Conservation (phyloP, 2,888 invertebrate species). For the Atherix ibis region DNA sequence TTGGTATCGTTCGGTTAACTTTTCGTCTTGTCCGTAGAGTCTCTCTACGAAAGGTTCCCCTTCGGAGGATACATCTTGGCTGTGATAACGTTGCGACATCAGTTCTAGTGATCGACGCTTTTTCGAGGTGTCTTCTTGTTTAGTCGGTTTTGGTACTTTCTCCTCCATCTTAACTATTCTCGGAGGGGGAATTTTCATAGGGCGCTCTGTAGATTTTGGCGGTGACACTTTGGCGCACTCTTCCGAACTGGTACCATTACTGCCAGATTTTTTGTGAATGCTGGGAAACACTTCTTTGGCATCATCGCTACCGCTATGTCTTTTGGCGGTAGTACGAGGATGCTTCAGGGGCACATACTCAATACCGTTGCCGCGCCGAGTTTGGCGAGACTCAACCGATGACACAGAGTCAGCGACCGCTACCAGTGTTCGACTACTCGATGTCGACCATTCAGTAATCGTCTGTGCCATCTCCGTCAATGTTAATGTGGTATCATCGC, state of each 20-base stretch:
- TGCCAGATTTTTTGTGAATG: slow-evolving; percentile 24
- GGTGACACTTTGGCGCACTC: slow-evolving; percentile 14
- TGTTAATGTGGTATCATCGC: slow-evolving; percentile 60
- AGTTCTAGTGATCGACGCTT: slow-evolving; percentile 37
- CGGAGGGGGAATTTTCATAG: slow-evolving; percentile 31
- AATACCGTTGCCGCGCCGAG: slow-evolving; percentile 16
- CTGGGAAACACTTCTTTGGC: slow-evolving; percentile 22
- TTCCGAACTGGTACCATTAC: slow-evolving; percentile 17
- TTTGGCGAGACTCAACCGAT: slow-evolving; percentile 11
- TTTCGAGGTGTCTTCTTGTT: slow-evolving; percentile 20
- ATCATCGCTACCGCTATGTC: slow-evolving; percentile 22
- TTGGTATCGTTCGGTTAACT: slow-evolving; percentile 46
- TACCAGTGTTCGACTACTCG: slow-evolving; percentile 59
- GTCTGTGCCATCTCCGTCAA: slow-evolving; percentile 58
- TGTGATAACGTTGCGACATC: slow-evolving; percentile 40
- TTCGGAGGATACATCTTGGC: slow-evolving; percentile 40
- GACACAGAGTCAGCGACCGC: slow-evolving; percentile 36
- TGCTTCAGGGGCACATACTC: slow-evolving; percentile 30
- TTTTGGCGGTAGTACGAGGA: slow-evolving; percentile 18
- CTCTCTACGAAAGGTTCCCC: slow-evolving; percentile 38
- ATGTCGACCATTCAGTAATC: slow-evolving; percentile 71
- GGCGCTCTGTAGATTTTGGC: slow-evolving; percentile 26
- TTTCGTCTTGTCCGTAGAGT: slow-evolving; percentile 44
- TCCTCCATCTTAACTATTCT: slow-evolving; percentile 19
- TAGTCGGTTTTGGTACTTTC: slow-evolving; percentile 12